phyloP scores from a whole-genome alignment of 2,113 vertebrate genomes.

The Perca flavescens region DNA sequence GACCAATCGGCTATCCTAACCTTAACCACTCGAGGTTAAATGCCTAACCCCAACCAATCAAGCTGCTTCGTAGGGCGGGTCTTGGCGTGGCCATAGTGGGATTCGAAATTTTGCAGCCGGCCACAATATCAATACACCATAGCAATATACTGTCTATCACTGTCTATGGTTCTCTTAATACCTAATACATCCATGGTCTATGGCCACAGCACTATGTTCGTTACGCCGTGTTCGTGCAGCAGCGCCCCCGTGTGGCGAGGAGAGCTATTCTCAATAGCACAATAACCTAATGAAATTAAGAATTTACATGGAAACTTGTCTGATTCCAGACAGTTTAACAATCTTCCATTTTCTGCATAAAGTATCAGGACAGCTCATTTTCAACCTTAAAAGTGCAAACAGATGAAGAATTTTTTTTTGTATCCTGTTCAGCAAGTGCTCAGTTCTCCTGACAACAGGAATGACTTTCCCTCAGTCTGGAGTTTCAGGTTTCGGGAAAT shows the following conservation, averaged over 20 bases:
- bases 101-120: not conserved
- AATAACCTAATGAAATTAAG: not conserved
- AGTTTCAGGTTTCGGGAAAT: not conserved
- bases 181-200: not conserved
- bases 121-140: too few relatives aligned
- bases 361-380: not conserved
- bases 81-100: too few relatives aligned
- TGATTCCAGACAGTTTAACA: not conserved
- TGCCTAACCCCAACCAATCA: too few relatives aligned
- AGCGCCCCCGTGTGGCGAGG: not conserved
- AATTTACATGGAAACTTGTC: too few relatives aligned
- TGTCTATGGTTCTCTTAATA: too few relatives aligned
- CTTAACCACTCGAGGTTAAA: too few relatives aligned
- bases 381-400: not conserved
- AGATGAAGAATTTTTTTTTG: not conserved
- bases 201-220: not conserved
- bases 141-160: too few relatives aligned
- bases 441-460: too few relatives aligned
- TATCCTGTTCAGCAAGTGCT: too few relatives aligned
- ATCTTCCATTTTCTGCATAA: not conserved
- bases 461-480: not conserved
- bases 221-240: not conserved
- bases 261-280: not conserved
- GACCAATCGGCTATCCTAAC: too few relatives aligned
- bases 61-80: too few relatives aligned